Evolutionary conservation across 2,888 invertebrate species (phyloP).

Genomic region (Dynastes maya): DNA sequence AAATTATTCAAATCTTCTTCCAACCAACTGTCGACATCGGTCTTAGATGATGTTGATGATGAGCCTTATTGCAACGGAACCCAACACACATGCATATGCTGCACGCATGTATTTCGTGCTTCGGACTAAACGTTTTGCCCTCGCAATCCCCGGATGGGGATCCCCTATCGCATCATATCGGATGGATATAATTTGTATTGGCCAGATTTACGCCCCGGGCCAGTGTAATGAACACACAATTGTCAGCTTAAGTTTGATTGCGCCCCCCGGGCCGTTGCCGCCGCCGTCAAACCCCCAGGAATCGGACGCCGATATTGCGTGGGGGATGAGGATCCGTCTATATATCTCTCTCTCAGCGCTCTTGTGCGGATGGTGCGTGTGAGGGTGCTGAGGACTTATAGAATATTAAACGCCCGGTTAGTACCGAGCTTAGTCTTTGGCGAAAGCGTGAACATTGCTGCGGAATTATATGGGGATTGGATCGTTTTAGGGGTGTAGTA

Average conservation of each 20-base stretch:
- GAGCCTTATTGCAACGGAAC: slow-evolving; percentile 56
- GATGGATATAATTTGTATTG: slow-evolving; percentile 71
- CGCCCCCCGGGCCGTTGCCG: slow-evolving; percentile 62
- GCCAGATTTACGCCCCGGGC: slow-evolving; percentile 71
- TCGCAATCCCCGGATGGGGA: background rate
- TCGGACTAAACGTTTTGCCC: slow-evolving; percentile 23
- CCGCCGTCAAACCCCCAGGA: slow-evolving; percentile 36
- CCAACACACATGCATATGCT: background rate
- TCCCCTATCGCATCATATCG: slow-evolving; percentile 33
- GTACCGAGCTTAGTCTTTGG: slow-evolving; percentile 62
- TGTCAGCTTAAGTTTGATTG: slow-evolving; percentile 72
- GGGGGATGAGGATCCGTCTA: slow-evolving; percentile 30
- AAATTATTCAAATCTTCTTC: slow-evolving; percentile 66
- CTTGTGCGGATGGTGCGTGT: slow-evolving; percentile 49
- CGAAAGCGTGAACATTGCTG: slow-evolving; percentile 58
- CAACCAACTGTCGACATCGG: slow-evolving; percentile 64
- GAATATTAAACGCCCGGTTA: slow-evolving; percentile 69
- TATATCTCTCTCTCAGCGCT: slow-evolving; percentile 9
- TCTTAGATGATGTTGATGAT: slow-evolving; percentile 57
- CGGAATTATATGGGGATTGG: slow-evolving; percentile 13
- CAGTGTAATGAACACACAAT: slow-evolving; percentile 57
- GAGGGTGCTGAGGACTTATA: slow-evolving; percentile 65
- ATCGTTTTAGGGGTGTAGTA: slow-evolving; percentile 8
- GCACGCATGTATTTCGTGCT: slow-evolving; percentile 4
- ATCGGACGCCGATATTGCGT: slow-evolving; percentile 28